phyloP scores from a whole-genome alignment of 2,888 invertebrate species.

The Tipula helvola region DNA sequence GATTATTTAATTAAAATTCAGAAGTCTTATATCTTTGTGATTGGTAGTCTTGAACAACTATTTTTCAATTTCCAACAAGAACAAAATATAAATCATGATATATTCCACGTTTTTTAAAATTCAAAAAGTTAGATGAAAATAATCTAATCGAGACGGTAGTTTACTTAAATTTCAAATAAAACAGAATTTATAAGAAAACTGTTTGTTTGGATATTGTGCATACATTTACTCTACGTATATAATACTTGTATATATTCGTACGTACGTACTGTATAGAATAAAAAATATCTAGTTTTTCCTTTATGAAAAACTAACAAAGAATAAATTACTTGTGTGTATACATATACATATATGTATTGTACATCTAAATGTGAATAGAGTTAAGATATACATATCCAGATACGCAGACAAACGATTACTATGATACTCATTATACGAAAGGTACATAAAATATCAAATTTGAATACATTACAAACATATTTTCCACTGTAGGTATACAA shows the following conservation, averaged over 20 bases:
- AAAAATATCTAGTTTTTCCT: background rate
- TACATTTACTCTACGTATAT: no score
- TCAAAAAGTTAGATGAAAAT: background rate
- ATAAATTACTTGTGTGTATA: background rate
- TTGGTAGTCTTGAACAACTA: background rate
- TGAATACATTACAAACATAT: background rate
- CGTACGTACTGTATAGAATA: background rate
- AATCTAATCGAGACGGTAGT: background rate
- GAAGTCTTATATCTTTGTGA: background rate
- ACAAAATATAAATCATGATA: background rate
- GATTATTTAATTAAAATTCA: background rate
- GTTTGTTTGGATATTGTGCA: background rate
- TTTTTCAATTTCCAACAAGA: background rate
- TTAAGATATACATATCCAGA: background rate
- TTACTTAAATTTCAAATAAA: background rate
- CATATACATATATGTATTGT: background rate
- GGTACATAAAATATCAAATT: background rate
- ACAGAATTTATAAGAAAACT: background rate
- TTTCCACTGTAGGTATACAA: background rate
- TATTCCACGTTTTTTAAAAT: background rate
- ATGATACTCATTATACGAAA: background rate
- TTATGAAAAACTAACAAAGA: background rate
- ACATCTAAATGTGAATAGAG: no score
- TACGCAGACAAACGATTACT: background rate
- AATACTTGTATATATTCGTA: background rate